These are phyloP conservation scores for Excalfactoria chinensis DNA, from an alignment of 2,113 vertebrate species.

Conservation along the genomic window DNA sequence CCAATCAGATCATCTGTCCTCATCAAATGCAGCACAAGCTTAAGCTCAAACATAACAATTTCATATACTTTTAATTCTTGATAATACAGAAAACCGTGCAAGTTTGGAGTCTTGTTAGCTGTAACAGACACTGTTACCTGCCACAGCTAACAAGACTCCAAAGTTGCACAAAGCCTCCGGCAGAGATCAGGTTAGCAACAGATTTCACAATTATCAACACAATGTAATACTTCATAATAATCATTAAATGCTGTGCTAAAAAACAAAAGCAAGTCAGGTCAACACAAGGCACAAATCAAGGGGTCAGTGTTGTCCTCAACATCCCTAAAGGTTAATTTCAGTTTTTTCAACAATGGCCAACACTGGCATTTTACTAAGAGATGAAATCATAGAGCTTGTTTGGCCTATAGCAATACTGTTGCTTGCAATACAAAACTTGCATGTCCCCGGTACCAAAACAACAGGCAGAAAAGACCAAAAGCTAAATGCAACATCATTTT, in stretches of 20 bases:
- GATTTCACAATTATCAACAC: rapidly evolving
- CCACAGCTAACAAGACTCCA: not conserved
- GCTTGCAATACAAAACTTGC: not conserved
- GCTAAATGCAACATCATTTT: not conserved
- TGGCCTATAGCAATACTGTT: not conserved
- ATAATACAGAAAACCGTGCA: too few relatives aligned
- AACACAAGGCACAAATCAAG: not conserved
- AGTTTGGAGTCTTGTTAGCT: too few relatives aligned
- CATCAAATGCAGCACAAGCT: not conserved
- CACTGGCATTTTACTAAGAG: not conserved
- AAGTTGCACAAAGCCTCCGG: not conserved
- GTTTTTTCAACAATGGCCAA: not conserved
- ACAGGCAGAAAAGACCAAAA: not conserved
- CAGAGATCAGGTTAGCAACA: not conserved
- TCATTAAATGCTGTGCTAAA: not conserved
- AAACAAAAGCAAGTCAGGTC: not conserved
- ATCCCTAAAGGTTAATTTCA: not conserved
- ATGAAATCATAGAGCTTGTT: not conserved
- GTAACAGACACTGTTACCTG: too few relatives aligned
- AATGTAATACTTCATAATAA: not conserved
- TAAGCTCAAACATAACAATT: not conserved
- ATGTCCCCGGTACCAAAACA: not conserved
- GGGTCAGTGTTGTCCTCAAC: not conserved
- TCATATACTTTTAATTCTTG: not conserved
- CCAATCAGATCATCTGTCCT: not conserved